Conservation (phyloP, 2,797 vertebrate genomes). For the Phaenicophaeus curvirostris region DNA sequence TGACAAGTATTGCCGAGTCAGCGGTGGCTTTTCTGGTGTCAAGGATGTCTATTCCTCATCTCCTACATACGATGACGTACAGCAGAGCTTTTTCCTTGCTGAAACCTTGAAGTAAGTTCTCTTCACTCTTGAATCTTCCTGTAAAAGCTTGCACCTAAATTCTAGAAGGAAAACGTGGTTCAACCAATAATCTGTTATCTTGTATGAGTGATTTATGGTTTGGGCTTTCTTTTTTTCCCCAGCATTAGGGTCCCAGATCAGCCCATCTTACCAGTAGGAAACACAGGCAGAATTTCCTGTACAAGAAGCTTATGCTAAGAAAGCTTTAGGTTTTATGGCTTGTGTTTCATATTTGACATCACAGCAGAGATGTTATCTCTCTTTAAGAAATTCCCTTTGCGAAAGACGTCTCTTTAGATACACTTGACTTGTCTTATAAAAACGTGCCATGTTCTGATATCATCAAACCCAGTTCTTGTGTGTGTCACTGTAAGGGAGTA, state of each 20-base stretch:
- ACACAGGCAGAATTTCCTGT: background rate
- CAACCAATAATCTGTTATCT: background rate
- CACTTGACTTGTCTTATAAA: background rate
- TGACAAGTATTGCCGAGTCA: slow-evolving; percentile 95
- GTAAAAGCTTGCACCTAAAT: background rate
- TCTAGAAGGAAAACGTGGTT: background rate
- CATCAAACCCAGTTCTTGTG: background rate
- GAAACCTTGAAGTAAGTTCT: slow-evolving; percentile 95
- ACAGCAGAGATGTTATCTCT: background rate
- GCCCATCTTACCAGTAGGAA: background rate
- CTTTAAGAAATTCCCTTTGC: background rate
- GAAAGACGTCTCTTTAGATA: background rate
- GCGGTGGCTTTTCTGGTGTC: slow-evolving; percentile 95
- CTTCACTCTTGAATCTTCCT: background rate
- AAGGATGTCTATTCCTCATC: slow-evolving; percentile 98
- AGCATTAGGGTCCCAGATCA: background rate
- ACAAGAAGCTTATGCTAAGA: background rate
- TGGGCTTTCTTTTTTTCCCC: background rate
- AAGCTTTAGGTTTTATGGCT: background rate
- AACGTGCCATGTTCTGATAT: background rate
- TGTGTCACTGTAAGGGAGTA: background rate
- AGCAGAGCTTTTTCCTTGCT: slow-evolving; percentile 99
- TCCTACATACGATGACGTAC: slow-evolving; percentile 94
- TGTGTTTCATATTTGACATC: background rate
- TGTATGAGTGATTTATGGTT: background rate